Percentiles rank a stretch among this genome's conserved stretches.
Evolutionary conservation across 2,888 invertebrate genomes (phyloP).

Genomic region (Perizoma affinitatum): DNA sequence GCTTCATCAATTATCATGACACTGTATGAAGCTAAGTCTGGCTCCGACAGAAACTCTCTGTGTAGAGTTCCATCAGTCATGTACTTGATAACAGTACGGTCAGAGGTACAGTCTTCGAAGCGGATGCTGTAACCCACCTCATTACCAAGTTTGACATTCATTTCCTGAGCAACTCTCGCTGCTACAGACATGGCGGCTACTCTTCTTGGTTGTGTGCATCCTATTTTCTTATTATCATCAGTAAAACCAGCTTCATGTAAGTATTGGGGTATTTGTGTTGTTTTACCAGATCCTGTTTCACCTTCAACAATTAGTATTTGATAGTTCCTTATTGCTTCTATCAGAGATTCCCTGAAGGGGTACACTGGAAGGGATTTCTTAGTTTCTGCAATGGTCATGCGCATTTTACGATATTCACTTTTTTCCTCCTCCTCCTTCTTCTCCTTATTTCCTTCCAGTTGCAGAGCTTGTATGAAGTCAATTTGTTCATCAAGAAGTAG

Average conservation of each 20-base stretch:
- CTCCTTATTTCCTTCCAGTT: constrained; percentile 88
- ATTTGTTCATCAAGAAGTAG: constrained; percentile 97
- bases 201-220: constrained; percentile 98
- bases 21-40: constrained; percentile 97
- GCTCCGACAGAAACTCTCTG: constrained; percentile 98
- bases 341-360: constrained; percentile 94
- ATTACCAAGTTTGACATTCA: constrained; percentile 97
- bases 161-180: constrained; percentile 98
- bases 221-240: constrained; percentile 93
- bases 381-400: constrained; percentile 94
- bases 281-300: constrained; percentile 99
- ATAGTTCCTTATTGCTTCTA: constrained; percentile 95
- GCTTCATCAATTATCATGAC: constrained; percentile 99
- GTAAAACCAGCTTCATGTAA: constrained; percentile 97
- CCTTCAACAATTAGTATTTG: constrained; percentile 98
- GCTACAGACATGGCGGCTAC: constrained; percentile 99
- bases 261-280: constrained; percentile 99
- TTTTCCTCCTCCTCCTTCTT: constrained; percentile 85
- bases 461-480: constrained; percentile 96
- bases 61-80: constrained; percentile 99
- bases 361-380: constrained; percentile 96
- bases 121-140: constrained; percentile 96
- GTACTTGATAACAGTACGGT: constrained; percentile 97
- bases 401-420: constrained; percentile 86
- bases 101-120: constrained; percentile 99